Evolutionary conservation across 2,888 invertebrate genomes (phyloP).

Genomic region (Eurytoma adleriae): DNA sequence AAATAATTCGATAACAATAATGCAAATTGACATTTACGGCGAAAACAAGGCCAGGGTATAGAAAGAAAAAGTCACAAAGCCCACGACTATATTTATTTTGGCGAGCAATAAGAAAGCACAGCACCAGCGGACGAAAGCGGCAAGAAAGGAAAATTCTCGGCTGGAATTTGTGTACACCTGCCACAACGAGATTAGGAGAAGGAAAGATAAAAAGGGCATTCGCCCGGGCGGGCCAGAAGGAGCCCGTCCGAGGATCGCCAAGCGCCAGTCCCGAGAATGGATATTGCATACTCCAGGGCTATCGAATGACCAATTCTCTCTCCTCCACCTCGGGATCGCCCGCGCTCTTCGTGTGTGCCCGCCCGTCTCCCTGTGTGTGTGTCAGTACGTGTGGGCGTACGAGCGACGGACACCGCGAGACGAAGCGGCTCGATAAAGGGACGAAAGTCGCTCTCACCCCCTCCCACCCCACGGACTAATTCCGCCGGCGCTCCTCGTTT

Average conservation of each 20-base stretch:
- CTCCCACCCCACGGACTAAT: slow-evolving; percentile 39
- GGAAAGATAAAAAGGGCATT: not conserved
- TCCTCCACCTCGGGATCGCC: slow-evolving; percentile 21
- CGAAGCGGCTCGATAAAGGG: slow-evolving; percentile 39
- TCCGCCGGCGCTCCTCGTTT: slow-evolving; percentile 1
- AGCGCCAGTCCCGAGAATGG: slow-evolving; percentile 48
- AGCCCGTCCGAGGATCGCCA: not conserved
- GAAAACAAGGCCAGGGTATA: too few relatives aligned
- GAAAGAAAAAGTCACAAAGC: too few relatives aligned
- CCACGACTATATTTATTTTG: too few relatives aligned
- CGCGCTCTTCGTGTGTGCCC: not conserved
- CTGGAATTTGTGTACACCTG: slow-evolving; percentile 36
- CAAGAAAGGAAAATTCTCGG: slow-evolving; percentile 3
- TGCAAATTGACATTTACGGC: too few relatives aligned
- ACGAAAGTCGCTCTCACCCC: not conserved
- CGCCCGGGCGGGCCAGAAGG: not conserved
- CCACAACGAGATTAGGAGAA: slow-evolving; percentile 32
- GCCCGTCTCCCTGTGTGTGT: not conserved
- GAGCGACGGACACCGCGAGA: not conserved
- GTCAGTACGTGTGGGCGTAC: not conserved
- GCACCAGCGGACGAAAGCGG: not conserved
- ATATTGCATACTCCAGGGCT: slow-evolving; percentile 53
- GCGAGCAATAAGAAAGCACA: too few relatives aligned
- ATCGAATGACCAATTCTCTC: slow-evolving; percentile 57
- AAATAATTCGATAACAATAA: too few relatives aligned